Percentiles rank a stretch among this genome's conserved stretches.
phyloP scores from a whole-genome alignment of 1,140 invertebrate genomes.

The Cydia strobilella region DNA sequence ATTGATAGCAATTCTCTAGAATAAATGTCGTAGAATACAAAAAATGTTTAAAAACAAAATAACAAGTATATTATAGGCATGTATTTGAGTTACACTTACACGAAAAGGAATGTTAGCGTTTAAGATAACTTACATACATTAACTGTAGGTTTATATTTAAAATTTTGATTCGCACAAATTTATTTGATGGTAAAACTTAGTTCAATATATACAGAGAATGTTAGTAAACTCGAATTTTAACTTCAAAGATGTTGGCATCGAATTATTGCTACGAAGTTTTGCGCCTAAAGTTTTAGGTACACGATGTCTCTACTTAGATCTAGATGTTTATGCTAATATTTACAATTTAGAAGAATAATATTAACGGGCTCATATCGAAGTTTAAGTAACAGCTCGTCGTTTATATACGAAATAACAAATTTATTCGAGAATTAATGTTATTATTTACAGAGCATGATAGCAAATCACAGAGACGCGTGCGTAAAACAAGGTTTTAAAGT shows the following conservation, averaged over 20 bases:
- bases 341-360: conserved; percentile 72
- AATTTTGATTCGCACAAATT: conserved; percentile 56
- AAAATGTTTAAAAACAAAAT: conserved; percentile 32
- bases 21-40: not conserved
- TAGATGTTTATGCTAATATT: conserved; percentile 71
- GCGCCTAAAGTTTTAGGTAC: conserved; percentile 72
- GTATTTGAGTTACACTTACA: conserved; percentile 41
- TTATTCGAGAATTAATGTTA: conserved; percentile 60
- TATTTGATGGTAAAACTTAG: conserved; percentile 53
- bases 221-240: conserved; percentile 63
- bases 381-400: conserved; percentile 64
- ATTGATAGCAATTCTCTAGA: not conserved
- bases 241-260: conserved; percentile 74
- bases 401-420: conserved; percentile 78
- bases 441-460: conserved; percentile 75
- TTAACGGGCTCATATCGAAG: conserved; percentile 58
- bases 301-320: conserved; percentile 75
- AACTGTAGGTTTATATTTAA: conserved; percentile 56
- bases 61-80: conserved; percentile 19
- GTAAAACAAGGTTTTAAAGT: conserved; percentile 52
- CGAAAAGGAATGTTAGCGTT: conserved; percentile 76
- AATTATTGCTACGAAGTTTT: conserved; percentile 76
- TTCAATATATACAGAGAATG: conserved; percentile 69
- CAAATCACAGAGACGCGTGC: conserved; percentile 75
- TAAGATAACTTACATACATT: conserved; percentile 63